These are phyloP conservation scores for Toxotes chatareus DNA, from an alignment of 2,113 vertebrate species.

Conservation along the genomic window DNA sequence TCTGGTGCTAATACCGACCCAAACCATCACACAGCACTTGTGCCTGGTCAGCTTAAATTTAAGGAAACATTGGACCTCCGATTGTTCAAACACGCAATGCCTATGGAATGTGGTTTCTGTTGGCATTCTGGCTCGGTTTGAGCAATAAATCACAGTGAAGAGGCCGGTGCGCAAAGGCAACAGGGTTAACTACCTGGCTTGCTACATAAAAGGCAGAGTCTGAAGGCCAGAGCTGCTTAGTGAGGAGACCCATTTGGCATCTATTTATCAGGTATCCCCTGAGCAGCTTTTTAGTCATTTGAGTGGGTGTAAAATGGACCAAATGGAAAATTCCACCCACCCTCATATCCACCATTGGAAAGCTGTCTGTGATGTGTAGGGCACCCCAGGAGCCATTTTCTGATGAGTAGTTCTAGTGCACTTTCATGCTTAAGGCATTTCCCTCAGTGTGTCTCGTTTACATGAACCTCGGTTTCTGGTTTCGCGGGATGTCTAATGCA, in stretches of 20 bases:
- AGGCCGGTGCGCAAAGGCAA: slow-evolving; percentile 21
- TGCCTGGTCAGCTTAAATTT: slow-evolving; percentile 11
- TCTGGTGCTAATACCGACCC: slow-evolving; percentile 2
- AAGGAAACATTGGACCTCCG: background rate
- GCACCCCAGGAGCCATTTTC: slow-evolving; percentile 16
- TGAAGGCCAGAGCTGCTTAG: slow-evolving; percentile 54
- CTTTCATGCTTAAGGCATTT: slow-evolving; percentile 25
- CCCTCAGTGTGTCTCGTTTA: slow-evolving; percentile 5
- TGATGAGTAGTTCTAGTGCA: background rate
- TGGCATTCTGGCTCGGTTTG: slow-evolving; percentile 10
- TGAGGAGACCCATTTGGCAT: slow-evolving; percentile 52
- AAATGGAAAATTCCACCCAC: slow-evolving; percentile 45
- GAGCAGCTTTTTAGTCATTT: slow-evolving; percentile 41
- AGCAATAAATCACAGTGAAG: slow-evolving; percentile 47
- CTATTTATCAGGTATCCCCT: slow-evolving; percentile 60
- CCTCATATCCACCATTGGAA: slow-evolving; percentile 10
- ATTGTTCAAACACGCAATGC: slow-evolving; percentile 17
- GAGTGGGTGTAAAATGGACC: slow-evolving; percentile 45
- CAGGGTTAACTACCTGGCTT: slow-evolving; percentile 51
- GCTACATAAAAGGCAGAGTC: slow-evolving; percentile 45
- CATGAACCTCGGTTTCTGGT: background rate
- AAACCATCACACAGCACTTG: background rate
- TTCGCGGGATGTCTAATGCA: background rate
- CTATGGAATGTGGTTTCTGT: slow-evolving; percentile 5
- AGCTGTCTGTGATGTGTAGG: slow-evolving; percentile 19